phyloP scores from a whole-genome alignment of 2,888 invertebrate species.

The Ecliptopera silaceata region DNA sequence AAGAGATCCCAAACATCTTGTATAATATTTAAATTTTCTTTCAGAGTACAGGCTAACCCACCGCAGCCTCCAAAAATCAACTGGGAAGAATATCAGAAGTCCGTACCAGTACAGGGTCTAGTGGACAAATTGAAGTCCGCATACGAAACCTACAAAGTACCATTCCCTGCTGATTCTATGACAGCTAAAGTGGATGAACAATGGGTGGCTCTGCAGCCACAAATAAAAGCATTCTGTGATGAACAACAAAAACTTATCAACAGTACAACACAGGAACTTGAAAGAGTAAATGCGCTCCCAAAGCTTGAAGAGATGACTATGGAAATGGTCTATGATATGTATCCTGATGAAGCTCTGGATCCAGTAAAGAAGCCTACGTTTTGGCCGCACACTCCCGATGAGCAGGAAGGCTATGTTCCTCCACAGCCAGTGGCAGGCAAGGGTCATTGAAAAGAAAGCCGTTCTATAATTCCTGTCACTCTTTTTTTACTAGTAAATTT shows the following conservation, averaged over 20 bases:
- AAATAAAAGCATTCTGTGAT: slow-evolving; percentile 56
- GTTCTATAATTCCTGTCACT: background rate
- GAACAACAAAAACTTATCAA: slow-evolving; percentile 54
- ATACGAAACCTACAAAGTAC: slow-evolving; percentile 56
- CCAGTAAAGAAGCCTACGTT: slow-evolving; percentile 62
- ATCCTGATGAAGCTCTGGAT: slow-evolving; percentile 54
- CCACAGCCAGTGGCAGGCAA: slow-evolving; percentile 31
- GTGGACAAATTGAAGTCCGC: slow-evolving; percentile 62
- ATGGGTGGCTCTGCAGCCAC: slow-evolving; percentile 55
- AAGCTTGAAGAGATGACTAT: slow-evolving; percentile 65
- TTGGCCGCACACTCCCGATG: slow-evolving; percentile 71
- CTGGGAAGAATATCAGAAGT: slow-evolving; percentile 64
- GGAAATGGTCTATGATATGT: slow-evolving; percentile 62
- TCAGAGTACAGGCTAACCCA: slow-evolving; percentile 60
- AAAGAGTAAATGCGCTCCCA: slow-evolving; percentile 58
- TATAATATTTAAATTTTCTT: slow-evolving; percentile 5
- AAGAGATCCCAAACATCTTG: background rate
- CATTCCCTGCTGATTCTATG: slow-evolving; percentile 60
- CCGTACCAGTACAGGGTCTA: slow-evolving; percentile 55
- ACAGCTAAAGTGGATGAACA: slow-evolving; percentile 60
- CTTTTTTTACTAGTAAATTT: background rate
- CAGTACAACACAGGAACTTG: slow-evolving; percentile 58
- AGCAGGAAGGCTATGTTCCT: slow-evolving; percentile 58
- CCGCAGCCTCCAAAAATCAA: slow-evolving; percentile 64
- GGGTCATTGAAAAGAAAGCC: slow-evolving; percentile 8